Evolutionary conservation across 2,888 invertebrate species (phyloP).

Genomic region (Flexamia atlantica): DNA sequence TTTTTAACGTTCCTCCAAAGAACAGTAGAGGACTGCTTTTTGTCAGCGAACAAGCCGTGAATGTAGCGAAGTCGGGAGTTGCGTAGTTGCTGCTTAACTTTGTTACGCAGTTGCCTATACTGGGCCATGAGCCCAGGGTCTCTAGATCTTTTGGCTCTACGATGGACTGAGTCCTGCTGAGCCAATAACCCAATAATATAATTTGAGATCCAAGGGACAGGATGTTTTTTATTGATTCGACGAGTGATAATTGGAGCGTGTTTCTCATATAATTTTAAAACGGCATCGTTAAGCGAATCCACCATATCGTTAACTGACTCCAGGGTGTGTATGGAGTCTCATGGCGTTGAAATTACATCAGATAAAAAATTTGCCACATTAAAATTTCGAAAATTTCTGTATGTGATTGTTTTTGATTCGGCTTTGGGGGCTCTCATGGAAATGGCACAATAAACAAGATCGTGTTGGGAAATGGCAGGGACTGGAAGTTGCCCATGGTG

Average conservation of each 20-base stretch:
- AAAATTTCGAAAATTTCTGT: neutral
- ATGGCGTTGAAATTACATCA: neutral
- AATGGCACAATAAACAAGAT: conserved; percentile 20
- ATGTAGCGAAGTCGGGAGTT: conserved; percentile 36
- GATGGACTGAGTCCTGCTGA: conserved; percentile 27
- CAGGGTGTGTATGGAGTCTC: neutral
- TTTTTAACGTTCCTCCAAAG: conserved; percentile 14
- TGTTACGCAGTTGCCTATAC: conserved; percentile 9
- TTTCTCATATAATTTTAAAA: conserved; percentile 3
- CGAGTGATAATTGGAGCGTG: conserved; percentile 6
- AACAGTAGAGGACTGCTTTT: neutral
- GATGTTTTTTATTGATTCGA: neutral
- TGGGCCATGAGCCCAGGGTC: conserved; percentile 26
- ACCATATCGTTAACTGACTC: conserved; percentile 15
- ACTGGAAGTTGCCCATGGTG: conserved; percentile 24
- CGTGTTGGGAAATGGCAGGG: conserved; percentile 1
- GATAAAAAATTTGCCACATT: conserved; percentile 8
- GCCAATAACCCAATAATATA: conserved; percentile 22
- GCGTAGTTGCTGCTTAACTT: conserved; percentile 22
- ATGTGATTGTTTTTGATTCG: neutral
- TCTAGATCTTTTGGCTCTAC: conserved; percentile 15
- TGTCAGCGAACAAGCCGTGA: neutral
- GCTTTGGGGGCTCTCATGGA: neutral
- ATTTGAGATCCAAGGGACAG: neutral
- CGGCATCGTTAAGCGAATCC: neutral